Evolutionary conservation across 2,797 vertebrate genomes (phyloP).

Genomic region (Dendrocincla tyrannina): DNA sequence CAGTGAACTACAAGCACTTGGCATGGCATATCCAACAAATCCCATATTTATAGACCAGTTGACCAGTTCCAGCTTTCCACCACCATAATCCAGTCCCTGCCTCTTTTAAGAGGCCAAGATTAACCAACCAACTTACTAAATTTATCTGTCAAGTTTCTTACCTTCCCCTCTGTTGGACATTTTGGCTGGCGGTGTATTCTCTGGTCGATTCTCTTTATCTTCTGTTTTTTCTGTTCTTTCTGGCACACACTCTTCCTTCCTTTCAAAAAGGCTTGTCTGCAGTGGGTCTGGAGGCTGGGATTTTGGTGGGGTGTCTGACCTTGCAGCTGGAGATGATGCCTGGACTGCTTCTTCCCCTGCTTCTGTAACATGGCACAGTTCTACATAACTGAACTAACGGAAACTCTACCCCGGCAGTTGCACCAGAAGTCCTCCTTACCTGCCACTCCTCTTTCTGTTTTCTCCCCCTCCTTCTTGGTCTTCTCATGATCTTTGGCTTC

Average conservation of each 20-base stretch:
- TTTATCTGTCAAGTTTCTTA: constrained; percentile 33
- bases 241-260: constrained; percentile 70
- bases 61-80: background rate
- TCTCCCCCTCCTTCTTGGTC: constrained; percentile 79
- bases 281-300: constrained; percentile 66
- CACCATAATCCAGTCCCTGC: background rate
- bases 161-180: constrained; percentile 73
- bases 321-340: constrained; percentile 59
- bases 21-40: background rate
- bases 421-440: constrained; percentile 50
- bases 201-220: constrained; percentile 68
- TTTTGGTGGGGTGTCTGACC: constrained; percentile 73
- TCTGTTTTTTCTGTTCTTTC: constrained; percentile 74
- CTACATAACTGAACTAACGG: background rate
- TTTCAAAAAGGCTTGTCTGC: constrained; percentile 67
- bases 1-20: background rate
- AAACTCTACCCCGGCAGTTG: background rate
- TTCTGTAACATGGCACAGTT: constrained; percentile 71
- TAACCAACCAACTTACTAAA: background rate
- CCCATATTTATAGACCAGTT: background rate
- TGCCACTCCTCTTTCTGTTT: constrained; percentile 64
- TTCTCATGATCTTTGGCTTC: constrained; percentile 91
- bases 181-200: constrained; percentile 62
- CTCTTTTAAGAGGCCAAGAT: background rate
- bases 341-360: constrained; percentile 70